These are phyloP conservation scores for Lepilemur septentrionalis DNA, from an alignment of 2,797 vertebrate species.

Conservation along the genomic window DNA sequence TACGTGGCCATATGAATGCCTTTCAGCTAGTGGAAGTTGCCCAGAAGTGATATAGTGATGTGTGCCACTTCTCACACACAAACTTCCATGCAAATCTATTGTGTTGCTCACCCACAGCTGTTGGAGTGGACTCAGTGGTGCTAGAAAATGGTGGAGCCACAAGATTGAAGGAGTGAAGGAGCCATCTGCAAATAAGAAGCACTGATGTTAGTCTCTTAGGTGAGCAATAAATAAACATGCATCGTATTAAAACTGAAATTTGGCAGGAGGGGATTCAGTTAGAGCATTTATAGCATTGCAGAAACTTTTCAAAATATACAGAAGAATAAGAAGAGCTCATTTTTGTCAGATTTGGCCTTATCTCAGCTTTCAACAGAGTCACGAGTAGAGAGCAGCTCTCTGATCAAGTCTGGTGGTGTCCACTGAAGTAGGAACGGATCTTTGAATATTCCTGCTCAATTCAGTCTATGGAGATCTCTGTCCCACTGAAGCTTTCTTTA, in stretches of 20 bases:
- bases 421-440: not conserved
- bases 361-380: not conserved
- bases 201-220: not conserved
- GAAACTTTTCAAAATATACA: not conserved
- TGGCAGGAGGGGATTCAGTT: not conserved
- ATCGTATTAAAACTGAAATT: not conserved
- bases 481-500: not conserved
- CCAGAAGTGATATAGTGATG: too few relatives aligned
- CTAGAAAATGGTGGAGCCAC: not conserved
- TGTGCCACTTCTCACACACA: not conserved
- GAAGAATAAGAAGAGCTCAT: not conserved
- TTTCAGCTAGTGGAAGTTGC: not conserved
- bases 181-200: not conserved
- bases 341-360: not conserved
- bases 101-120: fast-evolving
- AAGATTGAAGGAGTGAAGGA: not conserved
- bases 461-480: not conserved
- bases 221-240: not conserved
- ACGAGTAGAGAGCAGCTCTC: not conserved
- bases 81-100: not conserved
- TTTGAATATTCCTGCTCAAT: not conserved
- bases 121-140: not conserved
- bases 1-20: not conserved
- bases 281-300: not conserved
- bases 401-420: not conserved